phyloP scores from a whole-genome alignment of 2,888 invertebrate species.

The Caenorhabditis angaria region DNA sequence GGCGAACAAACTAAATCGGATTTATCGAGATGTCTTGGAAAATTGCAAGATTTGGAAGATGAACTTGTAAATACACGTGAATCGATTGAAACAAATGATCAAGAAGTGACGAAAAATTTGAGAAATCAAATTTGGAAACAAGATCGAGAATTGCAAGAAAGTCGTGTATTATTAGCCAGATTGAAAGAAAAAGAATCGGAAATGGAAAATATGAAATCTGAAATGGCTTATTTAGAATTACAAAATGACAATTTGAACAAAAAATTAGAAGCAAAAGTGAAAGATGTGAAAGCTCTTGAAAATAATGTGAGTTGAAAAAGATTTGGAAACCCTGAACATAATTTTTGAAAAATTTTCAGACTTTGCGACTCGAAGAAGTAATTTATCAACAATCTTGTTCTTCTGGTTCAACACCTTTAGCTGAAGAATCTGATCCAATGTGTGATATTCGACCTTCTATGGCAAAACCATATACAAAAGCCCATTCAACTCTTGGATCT shows the following conservation, averaged over 20 bases:
- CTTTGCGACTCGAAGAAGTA: slow-evolving; percentile 46
- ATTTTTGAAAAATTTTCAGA: too few relatives aligned
- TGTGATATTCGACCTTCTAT: slow-evolving; percentile 35
- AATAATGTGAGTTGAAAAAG: not conserved
- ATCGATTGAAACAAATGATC: slow-evolving; percentile 23
- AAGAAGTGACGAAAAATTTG: slow-evolving; percentile 24
- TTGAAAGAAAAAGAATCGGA: slow-evolving; percentile 35
- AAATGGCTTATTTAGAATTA: slow-evolving; percentile 47
- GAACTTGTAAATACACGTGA: slow-evolving; percentile 28
- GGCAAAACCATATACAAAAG: slow-evolving; percentile 47
- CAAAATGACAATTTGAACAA: slow-evolving; percentile 51
- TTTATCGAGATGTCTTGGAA: slow-evolving; percentile 24
- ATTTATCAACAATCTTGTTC: slow-evolving; percentile 57
- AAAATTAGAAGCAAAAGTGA: slow-evolving; percentile 48
- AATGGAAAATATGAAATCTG: slow-evolving; percentile 39
- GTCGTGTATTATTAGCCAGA: slow-evolving; percentile 23
- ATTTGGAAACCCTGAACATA: not conserved
- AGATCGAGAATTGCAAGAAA: slow-evolving; percentile 40
- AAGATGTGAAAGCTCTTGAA: slow-evolving; percentile 44
- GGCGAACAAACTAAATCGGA: slow-evolving; percentile 30
- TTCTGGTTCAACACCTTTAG: slow-evolving; percentile 57
- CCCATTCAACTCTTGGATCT: slow-evolving; percentile 37
- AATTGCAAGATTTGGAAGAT: slow-evolving; percentile 25
- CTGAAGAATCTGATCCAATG: slow-evolving; percentile 52
- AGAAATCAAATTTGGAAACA: slow-evolving; percentile 40